A percentile compares a stretch with the other conserved stretches of the same genome.
phyloP scores from a whole-genome alignment of 1,140 invertebrate species.

The Stegodyphus mimosarum region DNA sequence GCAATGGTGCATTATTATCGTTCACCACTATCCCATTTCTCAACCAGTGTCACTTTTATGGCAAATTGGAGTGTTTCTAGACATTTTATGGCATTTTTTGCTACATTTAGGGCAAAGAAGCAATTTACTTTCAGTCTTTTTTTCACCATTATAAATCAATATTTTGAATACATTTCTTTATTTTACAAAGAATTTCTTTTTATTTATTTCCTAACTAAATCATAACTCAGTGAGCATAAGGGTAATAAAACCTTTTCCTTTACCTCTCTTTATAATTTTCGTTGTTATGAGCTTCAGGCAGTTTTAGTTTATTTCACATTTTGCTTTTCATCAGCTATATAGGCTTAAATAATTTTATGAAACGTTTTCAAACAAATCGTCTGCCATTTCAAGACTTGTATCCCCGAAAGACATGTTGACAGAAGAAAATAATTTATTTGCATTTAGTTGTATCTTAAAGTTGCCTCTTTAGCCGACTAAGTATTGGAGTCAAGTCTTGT shows the following conservation, averaged over 20 bases:
- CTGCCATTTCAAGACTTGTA: too few species aligned
- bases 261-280: too few species aligned
- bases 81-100: conserved; percentile 50
- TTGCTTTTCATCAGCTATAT: background rate
- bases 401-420: too few species aligned
- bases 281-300: too few species aligned
- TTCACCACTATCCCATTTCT: conserved; percentile 31
- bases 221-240: background rate
- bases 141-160: conserved; percentile 46
- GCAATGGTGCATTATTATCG: conserved; percentile 36
- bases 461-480: too few species aligned
- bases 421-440: too few species aligned
- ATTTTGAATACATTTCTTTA: conserved; percentile 21
- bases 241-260: conserved; percentile 4
- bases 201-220: conserved; percentile 22
- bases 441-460: too few species aligned
- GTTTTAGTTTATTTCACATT: background rate
- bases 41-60: conserved; percentile 55
- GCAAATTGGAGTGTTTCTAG: conserved; percentile 46
- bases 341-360: too few species aligned
- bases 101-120: conserved; percentile 24
- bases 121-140: conserved; percentile 29
- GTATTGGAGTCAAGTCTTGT: too few species aligned
- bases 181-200: background rate
- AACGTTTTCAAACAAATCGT: too few species aligned